Percentiles rank a stretch among this genome's conserved stretches.
Conservation (phyloP, 2,113 vertebrate genomes). For the Chionomys nivalis region DNA sequence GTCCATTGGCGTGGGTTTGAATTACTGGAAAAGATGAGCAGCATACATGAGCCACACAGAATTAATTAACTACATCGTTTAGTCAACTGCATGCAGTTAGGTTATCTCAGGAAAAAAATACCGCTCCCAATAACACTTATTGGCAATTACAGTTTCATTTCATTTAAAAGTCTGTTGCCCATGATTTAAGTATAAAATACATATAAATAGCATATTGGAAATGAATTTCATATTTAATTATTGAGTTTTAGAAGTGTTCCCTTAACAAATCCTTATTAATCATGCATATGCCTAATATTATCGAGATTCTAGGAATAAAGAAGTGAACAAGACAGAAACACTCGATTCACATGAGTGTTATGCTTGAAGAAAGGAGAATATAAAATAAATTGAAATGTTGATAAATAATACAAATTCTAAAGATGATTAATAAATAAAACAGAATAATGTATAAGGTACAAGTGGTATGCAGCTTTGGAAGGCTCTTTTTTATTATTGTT, state of each 20-base stretch:
- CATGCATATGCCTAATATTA: neutral
- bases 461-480: neutral
- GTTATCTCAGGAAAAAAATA: neutral
- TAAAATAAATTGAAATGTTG: neutral
- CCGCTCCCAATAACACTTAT: neutral
- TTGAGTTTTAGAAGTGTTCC: constrained; percentile 14
- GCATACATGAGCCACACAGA: neutral
- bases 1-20: constrained; percentile 82
- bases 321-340: neutral
- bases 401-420: neutral
- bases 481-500: neutral
- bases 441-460: neutral
- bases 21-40: constrained; percentile 76
- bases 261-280: constrained; percentile 1
- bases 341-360: neutral
- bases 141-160: neutral
- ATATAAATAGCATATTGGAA: neutral
- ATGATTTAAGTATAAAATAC: neutral
- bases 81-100: neutral
- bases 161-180: neutral
- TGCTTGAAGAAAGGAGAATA: neutral
- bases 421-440: neutral
- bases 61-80: neutral
- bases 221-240: neutral
- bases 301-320: neutral